Evolutionary conservation across 2,888 invertebrate species (phyloP).

Genomic region (Ecliptopera silaceata): DNA sequence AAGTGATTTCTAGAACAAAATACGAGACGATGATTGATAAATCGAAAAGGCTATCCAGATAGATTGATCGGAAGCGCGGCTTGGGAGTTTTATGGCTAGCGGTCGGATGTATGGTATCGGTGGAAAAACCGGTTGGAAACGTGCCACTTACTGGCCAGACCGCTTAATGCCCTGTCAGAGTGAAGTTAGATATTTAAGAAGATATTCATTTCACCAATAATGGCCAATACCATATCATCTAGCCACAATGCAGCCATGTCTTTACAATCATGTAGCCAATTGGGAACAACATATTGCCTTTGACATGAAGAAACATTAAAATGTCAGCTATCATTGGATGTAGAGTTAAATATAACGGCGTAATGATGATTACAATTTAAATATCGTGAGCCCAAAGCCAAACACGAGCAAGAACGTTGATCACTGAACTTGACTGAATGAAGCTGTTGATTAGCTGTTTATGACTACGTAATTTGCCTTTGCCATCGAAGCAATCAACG

Average conservation of each 20-base stretch:
- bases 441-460: slow-evolving; percentile 20
- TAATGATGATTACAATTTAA: slow-evolving; percentile 18
- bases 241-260: slow-evolving; percentile 10
- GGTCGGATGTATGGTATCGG: slow-evolving; percentile 33
- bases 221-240: slow-evolving; percentile 18
- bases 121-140: slow-evolving; percentile 37
- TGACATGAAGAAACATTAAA: slow-evolving; percentile 1
- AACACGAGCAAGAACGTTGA: background rate
- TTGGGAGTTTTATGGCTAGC: slow-evolving; percentile 33
- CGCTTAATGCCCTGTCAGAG: slow-evolving; percentile 29
- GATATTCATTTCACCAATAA: slow-evolving; percentile 25
- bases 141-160: slow-evolving; percentile 35
- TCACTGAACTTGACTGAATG: slow-evolving; percentile 23
- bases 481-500: slow-evolving; percentile 65
- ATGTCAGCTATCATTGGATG: background rate
- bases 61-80: slow-evolving; percentile 26
- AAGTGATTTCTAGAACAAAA: slow-evolving; percentile 6
- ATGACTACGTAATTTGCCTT: slow-evolving; percentile 54
- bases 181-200: slow-evolving; percentile 21
- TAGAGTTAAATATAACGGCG: slow-evolving; percentile 8
- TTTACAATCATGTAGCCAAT: too few species aligned
- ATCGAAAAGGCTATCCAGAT: slow-evolving; percentile 16
- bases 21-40: slow-evolving; percentile 2
- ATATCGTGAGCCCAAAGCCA: background rate
- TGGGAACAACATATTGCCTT: background rate